Evolutionary conservation across 2,888 invertebrate genomes (phyloP).

Genomic region (Catocala fraxini): DNA sequence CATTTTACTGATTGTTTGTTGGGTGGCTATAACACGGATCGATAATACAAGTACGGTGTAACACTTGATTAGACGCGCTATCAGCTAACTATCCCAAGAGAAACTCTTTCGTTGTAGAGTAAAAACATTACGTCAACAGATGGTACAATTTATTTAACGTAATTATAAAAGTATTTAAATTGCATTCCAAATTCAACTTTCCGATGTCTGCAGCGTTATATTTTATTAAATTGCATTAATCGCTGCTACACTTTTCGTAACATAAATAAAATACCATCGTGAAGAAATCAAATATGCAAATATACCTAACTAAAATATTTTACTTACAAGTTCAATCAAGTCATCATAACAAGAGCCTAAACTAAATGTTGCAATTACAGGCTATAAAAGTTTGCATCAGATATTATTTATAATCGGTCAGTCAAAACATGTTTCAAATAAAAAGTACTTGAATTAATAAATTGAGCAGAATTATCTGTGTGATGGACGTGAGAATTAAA

Average conservation of each 20-base stretch:
- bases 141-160: neutral
- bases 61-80: too few relatives aligned
- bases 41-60: too few relatives aligned
- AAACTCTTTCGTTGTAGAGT: neutral
- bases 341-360: conserved; percentile 15
- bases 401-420: conserved; percentile 38
- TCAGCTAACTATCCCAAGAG: too few relatives aligned
- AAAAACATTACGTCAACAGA: neutral
- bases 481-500: conserved; percentile 58
- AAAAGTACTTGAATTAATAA: conserved; percentile 43
- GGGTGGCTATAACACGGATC: too few relatives aligned
- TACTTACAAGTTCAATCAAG: conserved; percentile 4
- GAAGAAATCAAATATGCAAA: conserved; percentile 8
- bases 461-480: conserved; percentile 46
- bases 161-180: neutral
- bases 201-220: neutral
- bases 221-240: neutral
- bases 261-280: neutral
- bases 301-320: neutral
- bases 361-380: conserved; percentile 34
- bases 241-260: neutral
- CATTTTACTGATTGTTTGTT: too few relatives aligned
- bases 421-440: conserved; percentile 43
- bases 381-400: conserved; percentile 34
- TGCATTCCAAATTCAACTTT: neutral